These are phyloP conservation scores for Orchesella flavescens DNA, from an alignment of 2,888 invertebrate species.

Conservation along the genomic window DNA sequence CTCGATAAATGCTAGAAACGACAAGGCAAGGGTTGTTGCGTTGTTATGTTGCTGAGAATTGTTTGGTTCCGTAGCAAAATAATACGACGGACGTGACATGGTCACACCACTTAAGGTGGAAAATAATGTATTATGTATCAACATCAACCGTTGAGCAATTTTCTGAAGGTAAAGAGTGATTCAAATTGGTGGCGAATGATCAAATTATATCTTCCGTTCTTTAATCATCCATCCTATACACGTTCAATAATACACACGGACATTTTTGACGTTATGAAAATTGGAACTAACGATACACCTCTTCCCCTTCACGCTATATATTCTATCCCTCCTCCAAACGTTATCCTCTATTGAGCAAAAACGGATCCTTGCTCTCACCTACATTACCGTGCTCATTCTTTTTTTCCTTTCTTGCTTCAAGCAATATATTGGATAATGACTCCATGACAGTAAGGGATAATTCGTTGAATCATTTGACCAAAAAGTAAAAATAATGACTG, in stretches of 20 bases:
- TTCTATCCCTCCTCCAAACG: not conserved
- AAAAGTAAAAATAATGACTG: constrained; percentile 11
- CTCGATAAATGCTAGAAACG: no score
- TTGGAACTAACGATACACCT: no score
- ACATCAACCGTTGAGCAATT: constrained; percentile 11
- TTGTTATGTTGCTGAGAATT: no score
- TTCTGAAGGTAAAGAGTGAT: constrained; percentile 4
- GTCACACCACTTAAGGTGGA: constrained; percentile 58
- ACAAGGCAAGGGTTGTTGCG: no score
- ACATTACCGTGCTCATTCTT: not conserved
- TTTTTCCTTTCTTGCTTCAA: not conserved
- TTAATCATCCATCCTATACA: constrained; percentile 41
- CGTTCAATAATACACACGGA: constrained; percentile 10
- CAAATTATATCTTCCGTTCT: constrained; percentile 45
- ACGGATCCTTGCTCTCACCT: no score
- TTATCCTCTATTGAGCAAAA: not conserved
- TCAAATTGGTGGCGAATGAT: constrained; percentile 39
- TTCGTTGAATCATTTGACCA: constrained; percentile 29
- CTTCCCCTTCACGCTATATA: no score
- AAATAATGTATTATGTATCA: constrained; percentile 39
- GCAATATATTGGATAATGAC: constrained; percentile 51
- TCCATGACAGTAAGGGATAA: constrained; percentile 47
- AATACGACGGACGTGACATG: constrained; percentile 55
- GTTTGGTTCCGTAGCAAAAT: no score
- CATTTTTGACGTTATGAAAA: no score